phyloP scores from a whole-genome alignment of 1,140 invertebrate genomes.

The Sipha flava region DNA sequence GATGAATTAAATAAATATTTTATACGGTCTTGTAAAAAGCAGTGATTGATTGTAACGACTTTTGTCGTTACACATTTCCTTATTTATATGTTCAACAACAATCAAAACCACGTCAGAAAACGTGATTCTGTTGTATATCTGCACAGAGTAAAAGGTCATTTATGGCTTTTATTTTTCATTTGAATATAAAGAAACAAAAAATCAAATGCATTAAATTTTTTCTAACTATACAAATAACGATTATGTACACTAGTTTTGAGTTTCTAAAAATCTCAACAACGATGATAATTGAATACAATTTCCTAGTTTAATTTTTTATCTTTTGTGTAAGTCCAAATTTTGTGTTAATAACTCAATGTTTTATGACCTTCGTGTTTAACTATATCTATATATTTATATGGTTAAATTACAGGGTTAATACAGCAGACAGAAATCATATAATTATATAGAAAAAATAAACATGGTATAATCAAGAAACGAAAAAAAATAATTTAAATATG shows the following conservation, averaged over 20 bases:
- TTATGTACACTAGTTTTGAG: not conserved
- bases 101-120: too few relatives aligned
- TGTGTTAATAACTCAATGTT: not conserved
- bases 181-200: not conserved
- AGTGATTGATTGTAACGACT: too few relatives aligned
- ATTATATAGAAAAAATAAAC: not conserved
- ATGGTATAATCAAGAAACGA: not conserved
- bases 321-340: not conserved
- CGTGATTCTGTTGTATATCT: too few relatives aligned
- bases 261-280: not conserved
- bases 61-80: too few relatives aligned
- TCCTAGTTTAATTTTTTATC: not conserved
- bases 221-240: not conserved
- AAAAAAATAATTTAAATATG: not conserved
- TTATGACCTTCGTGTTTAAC: not conserved
- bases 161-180: not conserved
- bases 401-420: not conserved
- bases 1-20: too few relatives aligned
- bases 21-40: too few relatives aligned
- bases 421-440: not conserved
- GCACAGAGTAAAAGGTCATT: slow-evolving; percentile 19
- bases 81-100: too few relatives aligned
- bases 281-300: not conserved
- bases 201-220: not conserved
- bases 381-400: not conserved